phyloP scores from a whole-genome alignment of 2,797 vertebrate species.

The Poecilia wingei region DNA sequence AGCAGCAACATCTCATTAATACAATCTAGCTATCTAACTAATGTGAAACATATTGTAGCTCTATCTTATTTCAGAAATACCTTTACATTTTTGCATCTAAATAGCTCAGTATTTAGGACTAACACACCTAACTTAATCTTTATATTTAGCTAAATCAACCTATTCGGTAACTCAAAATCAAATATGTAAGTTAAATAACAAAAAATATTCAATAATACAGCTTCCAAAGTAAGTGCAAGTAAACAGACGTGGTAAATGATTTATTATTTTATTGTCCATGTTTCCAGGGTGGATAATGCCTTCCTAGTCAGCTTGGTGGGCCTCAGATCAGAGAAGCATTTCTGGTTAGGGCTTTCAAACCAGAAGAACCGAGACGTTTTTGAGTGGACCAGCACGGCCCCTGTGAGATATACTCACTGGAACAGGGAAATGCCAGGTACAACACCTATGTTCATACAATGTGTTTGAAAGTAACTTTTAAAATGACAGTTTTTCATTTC shows the following conservation, averaged over 20 bases:
- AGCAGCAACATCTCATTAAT: not conserved
- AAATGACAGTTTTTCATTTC: not conserved
- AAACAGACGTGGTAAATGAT: not conserved
- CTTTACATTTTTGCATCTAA: not conserved
- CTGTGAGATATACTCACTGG: constrained; percentile 87
- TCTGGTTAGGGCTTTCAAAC: constrained; percentile 93
- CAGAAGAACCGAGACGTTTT: constrained; percentile 78
- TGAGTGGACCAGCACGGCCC: constrained; percentile 81
- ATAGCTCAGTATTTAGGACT: not conserved
- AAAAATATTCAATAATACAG: not conserved
- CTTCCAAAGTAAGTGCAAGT: not conserved
- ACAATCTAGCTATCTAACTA: not conserved
- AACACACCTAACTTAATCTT: not conserved
- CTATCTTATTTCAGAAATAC: not conserved
- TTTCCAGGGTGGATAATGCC: constrained; percentile 87
- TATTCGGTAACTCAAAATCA: not conserved
- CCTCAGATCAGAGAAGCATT: constrained; percentile 85
- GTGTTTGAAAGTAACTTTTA: fast-evolving
- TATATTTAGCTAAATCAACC: not conserved
- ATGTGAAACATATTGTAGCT: not conserved
- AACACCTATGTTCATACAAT: not conserved
- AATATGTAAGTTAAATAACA: not conserved
- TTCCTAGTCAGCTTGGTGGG: constrained; percentile 91
- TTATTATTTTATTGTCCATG: constrained; percentile 9
- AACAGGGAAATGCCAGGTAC: constrained; percentile 91